Percentiles rank a stretch among this genome's conserved stretches.
phyloP scores from a whole-genome alignment of 2,113 vertebrate genomes.

The Cryptomyrus ogoouensis region DNA sequence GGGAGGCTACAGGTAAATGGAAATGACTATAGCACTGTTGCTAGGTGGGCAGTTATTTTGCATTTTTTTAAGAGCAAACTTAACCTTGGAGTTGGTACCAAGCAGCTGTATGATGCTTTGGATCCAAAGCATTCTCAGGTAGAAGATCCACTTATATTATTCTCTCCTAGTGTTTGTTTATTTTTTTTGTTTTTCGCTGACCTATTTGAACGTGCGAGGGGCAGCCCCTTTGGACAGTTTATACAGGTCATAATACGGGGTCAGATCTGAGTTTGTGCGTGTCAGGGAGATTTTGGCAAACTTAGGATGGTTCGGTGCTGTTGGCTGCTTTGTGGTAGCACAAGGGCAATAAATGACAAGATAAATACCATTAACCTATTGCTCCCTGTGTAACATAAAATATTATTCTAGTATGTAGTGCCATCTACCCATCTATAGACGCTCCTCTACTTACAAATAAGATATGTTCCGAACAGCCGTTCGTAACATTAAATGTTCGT shows the following conservation, averaged over 20 bases:
- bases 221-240: neutral
- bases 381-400: neutral
- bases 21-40: neutral
- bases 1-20: neutral
- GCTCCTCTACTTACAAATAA: too few relatives aligned
- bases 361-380: neutral
- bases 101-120: neutral
- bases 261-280: neutral
- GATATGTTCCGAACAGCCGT: too few relatives aligned
- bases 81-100: neutral
- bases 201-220: neutral
- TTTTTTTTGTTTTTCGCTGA: neutral
- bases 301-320: neutral
- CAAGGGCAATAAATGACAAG: neutral
- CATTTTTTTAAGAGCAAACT: neutral
- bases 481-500: too few relatives aligned
- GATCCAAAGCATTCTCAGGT: neutral
- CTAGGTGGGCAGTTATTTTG: neutral
- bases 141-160: neutral
- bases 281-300: neutral
- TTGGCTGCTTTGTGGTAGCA: neutral
- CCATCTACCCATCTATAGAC: neutral
- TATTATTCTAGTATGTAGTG: neutral
- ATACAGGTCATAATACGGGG: neutral
- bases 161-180: too few relatives aligned